Conservation (phyloP, 2,888 invertebrate species). For the Trypoxylon attenuatum region DNA sequence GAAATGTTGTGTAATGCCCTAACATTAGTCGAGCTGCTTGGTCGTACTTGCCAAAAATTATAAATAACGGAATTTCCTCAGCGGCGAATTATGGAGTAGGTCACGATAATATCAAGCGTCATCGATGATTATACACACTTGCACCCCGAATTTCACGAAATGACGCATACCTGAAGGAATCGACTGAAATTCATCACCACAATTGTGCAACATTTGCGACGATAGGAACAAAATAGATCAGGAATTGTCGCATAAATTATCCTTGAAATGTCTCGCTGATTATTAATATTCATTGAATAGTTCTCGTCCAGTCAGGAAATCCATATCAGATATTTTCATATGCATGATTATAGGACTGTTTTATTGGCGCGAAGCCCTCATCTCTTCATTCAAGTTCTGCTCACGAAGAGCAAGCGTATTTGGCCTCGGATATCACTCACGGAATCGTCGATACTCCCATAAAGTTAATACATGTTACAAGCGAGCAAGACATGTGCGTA, state of each 20-base stretch:
- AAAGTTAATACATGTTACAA: conserved; percentile 19
- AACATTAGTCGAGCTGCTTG: conserved; percentile 63
- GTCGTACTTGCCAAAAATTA: conserved; percentile 70
- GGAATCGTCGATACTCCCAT: conserved; percentile 21
- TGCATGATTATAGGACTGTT: no score
- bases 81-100: conserved; percentile 61
- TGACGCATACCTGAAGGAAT: background rate
- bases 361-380: conserved; percentile 6
- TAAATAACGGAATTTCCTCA: conserved; percentile 70
- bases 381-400: conserved; percentile 8
- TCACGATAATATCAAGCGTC: conserved; percentile 50
- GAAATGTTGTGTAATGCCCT: conserved; percentile 62
- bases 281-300: no score
- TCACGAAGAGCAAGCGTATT: background rate
- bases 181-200: background rate
- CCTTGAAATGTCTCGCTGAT: no score
- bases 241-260: no score
- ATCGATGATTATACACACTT: conserved; percentile 35
- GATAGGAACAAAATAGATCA: no score
- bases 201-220: no score
- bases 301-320: no score
- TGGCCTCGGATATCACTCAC: background rate
- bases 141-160: background rate
- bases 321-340: no score
- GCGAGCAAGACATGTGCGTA: background rate